Evolutionary conservation across 2,797 vertebrate species (phyloP), one percentile per base, ranked within the genome.

Genomic region (Xiphorhynchus erythropygius): DNA sequence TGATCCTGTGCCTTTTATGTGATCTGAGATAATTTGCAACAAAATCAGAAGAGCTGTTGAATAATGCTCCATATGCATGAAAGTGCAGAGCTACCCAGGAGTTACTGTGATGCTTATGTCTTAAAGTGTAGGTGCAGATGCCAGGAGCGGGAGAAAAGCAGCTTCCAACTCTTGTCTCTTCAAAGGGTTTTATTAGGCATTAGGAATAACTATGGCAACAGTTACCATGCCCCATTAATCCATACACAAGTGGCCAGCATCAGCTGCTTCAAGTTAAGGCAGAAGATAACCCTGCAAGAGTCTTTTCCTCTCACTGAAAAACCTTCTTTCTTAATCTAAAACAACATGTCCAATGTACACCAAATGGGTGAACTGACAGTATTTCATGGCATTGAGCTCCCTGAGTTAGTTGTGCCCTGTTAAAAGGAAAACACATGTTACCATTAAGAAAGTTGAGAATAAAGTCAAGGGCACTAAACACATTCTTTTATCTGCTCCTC

Each of bases 111-210:
- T 69, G 39, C 17, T 75, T 87, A 32, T 28, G 35, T 67, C 91
- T 76, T 59, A 42, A 91, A 84, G 88, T 32, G 27, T 25, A 88
- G 39, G 24, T 56, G 33, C 41, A 46, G 41, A 32, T 3, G 4
- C 28, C 52, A 46, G n/a, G 24, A 90, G 30, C 8, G 30, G 22
- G 15, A 69, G 42, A 79, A 96, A 70, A 81, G 10, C 56, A 76
- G 65, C 63, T 77, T 79, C 41, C 52, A 76, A 56, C 22, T 37
- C 41, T 32, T 46, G 22, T 69, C 28, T 35, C 41, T 78, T 86
- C 59, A 24, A 59, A 89, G 30, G n/a, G 21, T 44, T 96, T 89
- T 88, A 65, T 86, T 93, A 85, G 44, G 94, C 35, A 73, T 81
- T 90, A 93, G 37, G 25, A 88, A 76, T 94, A 86, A 86, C 46